These are phyloP conservation scores for Tromatobia lineatoria DNA, from an alignment of 2,888 invertebrate species.

Conservation along the genomic window DNA sequence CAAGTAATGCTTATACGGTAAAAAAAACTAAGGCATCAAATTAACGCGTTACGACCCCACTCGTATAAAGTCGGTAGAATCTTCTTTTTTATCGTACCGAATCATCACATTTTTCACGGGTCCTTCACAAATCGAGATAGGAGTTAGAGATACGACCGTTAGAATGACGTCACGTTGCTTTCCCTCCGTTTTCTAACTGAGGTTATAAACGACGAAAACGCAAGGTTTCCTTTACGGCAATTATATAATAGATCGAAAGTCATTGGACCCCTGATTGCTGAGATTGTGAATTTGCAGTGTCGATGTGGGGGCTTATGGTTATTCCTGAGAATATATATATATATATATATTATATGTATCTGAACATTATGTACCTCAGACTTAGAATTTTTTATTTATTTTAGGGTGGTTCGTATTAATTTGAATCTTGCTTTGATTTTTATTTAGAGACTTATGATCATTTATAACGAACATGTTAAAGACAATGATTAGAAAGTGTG, in stretches of 20 bases:
- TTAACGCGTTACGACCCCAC: slow-evolving; percentile 1
- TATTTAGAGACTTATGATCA: no score
- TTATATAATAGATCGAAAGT: not conserved
- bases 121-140: slow-evolving; percentile 44
- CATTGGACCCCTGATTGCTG: not conserved
- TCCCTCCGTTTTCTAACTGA: slow-evolving; percentile 19
- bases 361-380: no score
- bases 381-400: no score
- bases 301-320: not conserved
- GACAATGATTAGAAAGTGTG: no score
- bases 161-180: slow-evolving; percentile 44
- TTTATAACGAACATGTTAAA: no score
- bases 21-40: not conserved
- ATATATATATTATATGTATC: no score
- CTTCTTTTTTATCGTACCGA: slow-evolving; percentile 31
- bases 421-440: no score
- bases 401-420: no score
- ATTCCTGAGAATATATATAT: not conserved
- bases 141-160: slow-evolving; percentile 22
- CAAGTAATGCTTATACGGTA: not conserved
- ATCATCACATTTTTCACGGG: slow-evolving; percentile 30
- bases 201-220: slow-evolving; percentile 4
- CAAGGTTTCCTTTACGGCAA: slow-evolving; percentile 6
- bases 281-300: slow-evolving; percentile 32
- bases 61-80: not conserved